A percentile compares a stretch with the other conserved stretches of the same genome.
phyloP scores from a whole-genome alignment of 1,140 invertebrate species.

The Anagrus nilaparvatae region DNA sequence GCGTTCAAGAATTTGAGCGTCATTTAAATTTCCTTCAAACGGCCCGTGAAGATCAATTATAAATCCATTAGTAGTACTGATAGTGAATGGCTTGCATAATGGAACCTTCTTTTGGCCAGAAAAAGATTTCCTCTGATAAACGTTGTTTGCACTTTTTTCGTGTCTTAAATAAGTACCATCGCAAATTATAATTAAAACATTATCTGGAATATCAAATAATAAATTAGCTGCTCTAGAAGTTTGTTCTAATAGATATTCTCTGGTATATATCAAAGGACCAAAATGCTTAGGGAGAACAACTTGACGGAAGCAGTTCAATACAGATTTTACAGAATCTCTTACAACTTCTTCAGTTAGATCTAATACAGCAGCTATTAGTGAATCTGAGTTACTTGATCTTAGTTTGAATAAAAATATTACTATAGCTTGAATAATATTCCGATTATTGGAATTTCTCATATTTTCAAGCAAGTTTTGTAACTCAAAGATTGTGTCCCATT shows the following conservation, averaged over 20 bases:
- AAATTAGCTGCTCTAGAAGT: constrained; percentile 10
- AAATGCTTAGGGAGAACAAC: too few species aligned
- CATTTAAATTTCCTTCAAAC: constrained; percentile 17
- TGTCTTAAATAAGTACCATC: constrained; percentile 17
- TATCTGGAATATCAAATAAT: constrained; percentile 8
- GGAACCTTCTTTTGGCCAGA: too few species aligned
- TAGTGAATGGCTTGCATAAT: constrained; percentile 16
- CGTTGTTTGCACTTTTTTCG: too few species aligned
- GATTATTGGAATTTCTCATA: constrained; percentile 1
- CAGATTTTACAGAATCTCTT: constrained; percentile 1
- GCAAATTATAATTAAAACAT: constrained; percentile 15
- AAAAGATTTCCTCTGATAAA: too few species aligned
- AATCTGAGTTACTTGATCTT: constrained; percentile 11
- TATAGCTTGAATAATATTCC: too few species aligned
- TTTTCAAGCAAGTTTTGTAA: constrained; percentile 9
- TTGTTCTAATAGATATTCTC: constrained; percentile 13
- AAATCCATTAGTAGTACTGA: constrained; percentile 14
- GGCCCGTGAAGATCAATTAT: constrained; percentile 15
- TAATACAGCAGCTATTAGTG: constrained; percentile 11
- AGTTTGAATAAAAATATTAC: constrained; percentile 14
- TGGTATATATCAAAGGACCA: constrained; percentile 5
- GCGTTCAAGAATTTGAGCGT: constrained; percentile 20
- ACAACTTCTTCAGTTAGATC: constrained; percentile 7
- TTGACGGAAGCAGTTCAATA: too few species aligned
- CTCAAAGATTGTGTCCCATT: too few species aligned